These are phyloP conservation scores for Cancer borealis DNA, from an alignment of 2,888 invertebrate genomes.

Conservation along the genomic window DNA sequence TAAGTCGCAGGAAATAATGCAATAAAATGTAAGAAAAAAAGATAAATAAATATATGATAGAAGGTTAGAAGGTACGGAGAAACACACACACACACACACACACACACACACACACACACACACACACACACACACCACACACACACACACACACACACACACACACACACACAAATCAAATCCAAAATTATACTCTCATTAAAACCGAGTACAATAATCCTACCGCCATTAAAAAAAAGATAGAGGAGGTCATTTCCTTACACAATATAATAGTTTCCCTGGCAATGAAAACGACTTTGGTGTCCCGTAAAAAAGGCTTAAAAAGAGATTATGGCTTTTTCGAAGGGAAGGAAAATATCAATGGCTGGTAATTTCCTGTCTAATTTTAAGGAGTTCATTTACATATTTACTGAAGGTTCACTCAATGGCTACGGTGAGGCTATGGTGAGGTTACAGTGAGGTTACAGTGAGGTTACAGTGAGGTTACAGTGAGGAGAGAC, in stretches of 20 bases:
- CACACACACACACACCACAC: too few species aligned
- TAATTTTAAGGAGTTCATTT: slow-evolving; percentile 8
- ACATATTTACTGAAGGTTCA: background rate
- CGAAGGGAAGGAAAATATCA: background rate
- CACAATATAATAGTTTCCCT: background rate
- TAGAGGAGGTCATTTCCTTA: background rate
- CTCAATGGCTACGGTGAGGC: background rate
- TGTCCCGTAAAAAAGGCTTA: background rate
- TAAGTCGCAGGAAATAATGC: too few species aligned
- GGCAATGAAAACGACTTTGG: background rate
- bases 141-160: too few species aligned
- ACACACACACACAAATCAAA: too few species aligned
- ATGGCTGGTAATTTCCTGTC: background rate
- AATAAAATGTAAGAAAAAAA: too few species aligned
- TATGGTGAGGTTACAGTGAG: background rate
- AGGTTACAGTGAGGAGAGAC: too few species aligned
- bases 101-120: too few species aligned
- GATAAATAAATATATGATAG: background rate
- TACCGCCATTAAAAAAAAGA: too few species aligned
- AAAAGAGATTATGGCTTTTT: background rate
- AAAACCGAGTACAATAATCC: too few species aligned
- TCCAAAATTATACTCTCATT: too few species aligned
- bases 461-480: background rate
- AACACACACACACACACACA: too few species aligned
- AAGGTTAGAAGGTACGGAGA: too few species aligned